Conservation (phyloP, 2,797 vertebrate species). For the Trichosurus vulpecula region DNA sequence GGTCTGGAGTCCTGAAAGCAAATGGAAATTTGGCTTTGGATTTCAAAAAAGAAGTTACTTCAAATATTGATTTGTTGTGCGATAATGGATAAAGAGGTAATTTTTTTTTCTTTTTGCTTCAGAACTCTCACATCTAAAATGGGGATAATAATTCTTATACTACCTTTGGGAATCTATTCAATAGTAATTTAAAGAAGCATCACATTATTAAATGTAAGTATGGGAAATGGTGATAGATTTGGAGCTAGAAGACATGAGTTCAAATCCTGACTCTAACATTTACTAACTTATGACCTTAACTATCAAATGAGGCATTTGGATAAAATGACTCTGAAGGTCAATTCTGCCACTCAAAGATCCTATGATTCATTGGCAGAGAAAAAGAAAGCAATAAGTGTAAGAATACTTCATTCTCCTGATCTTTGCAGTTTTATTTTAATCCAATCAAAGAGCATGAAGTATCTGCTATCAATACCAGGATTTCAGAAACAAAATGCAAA, state of each 20-base stretch:
- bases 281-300: not conserved
- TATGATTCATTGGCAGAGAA: not conserved
- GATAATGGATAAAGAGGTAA: not conserved
- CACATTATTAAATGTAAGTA: not conserved
- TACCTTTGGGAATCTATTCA: not conserved
- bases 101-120: not conserved
- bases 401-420: not conserved
- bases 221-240: not conserved
- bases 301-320: not conserved
- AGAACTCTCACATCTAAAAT: not conserved
- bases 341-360: not conserved
- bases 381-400: not conserved
- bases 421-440: not conserved
- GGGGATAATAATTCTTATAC: not conserved
- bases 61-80: not conserved
- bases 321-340: not conserved
- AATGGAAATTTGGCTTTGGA: not conserved
- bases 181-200: not conserved
- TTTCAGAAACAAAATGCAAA: not conserved
- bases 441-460: not conserved
- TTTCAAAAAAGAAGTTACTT: not conserved
- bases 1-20: not conserved
- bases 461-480: not conserved
- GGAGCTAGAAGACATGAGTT: not conserved
- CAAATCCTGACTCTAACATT: not conserved